These are phyloP conservation scores for Chaetops frenatus DNA, from an alignment of 2,113 vertebrate genomes.

Conservation along the genomic window DNA sequence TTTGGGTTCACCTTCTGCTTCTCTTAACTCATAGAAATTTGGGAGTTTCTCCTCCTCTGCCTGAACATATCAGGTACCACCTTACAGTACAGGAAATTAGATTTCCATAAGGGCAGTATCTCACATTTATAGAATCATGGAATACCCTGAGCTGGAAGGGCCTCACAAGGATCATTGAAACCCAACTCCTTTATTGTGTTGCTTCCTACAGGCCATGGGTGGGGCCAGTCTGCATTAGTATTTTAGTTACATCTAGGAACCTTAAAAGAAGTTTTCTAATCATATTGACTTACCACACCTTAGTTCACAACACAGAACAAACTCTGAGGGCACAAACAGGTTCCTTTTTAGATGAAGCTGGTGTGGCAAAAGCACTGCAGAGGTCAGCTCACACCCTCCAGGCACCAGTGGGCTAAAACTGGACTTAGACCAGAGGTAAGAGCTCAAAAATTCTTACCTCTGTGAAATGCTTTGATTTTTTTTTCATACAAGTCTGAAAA, in stretches of 20 bases:
- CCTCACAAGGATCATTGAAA: background rate
- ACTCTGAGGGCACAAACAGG: background rate
- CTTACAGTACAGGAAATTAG: background rate
- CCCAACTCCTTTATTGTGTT: background rate
- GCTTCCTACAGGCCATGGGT: background rate
- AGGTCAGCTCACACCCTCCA: background rate
- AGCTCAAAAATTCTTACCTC: background rate
- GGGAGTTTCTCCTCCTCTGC: background rate
- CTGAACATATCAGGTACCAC: background rate
- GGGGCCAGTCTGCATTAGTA: background rate
- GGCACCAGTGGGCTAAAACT: background rate
- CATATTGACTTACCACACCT: fast-evolving
- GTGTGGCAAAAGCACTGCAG: background rate
- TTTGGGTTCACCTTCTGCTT: background rate
- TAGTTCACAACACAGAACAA: background rate
- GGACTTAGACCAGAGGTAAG: background rate
- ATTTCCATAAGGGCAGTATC: background rate
- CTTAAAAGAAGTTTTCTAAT: background rate
- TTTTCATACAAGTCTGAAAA: background rate
- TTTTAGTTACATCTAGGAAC: background rate
- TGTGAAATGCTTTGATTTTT: background rate
- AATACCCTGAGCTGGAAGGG: background rate
- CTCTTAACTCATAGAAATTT: background rate
- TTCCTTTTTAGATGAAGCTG: background rate
- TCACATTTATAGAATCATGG: background rate